Conservation (phyloP, 2,113 vertebrate species). For the Tenrec ecaudatus region DNA sequence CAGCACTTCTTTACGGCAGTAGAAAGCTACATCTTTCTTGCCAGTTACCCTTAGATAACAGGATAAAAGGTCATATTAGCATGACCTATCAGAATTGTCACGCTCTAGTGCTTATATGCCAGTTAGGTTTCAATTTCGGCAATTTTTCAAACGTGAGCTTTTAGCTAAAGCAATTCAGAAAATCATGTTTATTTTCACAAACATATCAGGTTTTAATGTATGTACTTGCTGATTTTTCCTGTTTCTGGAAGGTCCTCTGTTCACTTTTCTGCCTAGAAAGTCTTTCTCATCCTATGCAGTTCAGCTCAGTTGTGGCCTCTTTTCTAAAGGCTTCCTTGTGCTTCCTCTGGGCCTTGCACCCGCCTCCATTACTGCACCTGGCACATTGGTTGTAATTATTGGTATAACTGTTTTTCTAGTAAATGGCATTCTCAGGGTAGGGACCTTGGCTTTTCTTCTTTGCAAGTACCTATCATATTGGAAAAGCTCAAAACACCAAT, state of each 20-base stretch:
- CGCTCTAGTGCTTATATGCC: neutral
- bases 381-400: constrained; percentile 10
- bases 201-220: neutral
- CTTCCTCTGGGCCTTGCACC: neutral
- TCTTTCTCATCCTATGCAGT: neutral
- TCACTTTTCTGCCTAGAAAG: constrained; percentile 23
- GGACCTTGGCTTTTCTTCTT: constrained; percentile 26
- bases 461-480: neutral
- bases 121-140: constrained; percentile 18
- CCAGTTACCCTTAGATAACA: neutral
- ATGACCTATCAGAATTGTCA: constrained; percentile 47
- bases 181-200: constrained; percentile 8
- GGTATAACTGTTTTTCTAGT: neutral
- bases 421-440: constrained; percentile 18
- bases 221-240: neutral
- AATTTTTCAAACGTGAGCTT: constrained; percentile 50
- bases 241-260: constrained; percentile 33
- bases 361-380: neutral
- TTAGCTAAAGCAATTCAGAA: constrained; percentile 43
- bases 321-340: neutral
- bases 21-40: too few relatives aligned
- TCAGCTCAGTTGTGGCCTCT: constrained; percentile 42
- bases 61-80: constrained; percentile 20
- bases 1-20: too few relatives aligned
- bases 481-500: constrained; percentile 24